Evolutionary conservation across 1,140 invertebrate species (phyloP).

Genomic region (Aricia agestis): DNA sequence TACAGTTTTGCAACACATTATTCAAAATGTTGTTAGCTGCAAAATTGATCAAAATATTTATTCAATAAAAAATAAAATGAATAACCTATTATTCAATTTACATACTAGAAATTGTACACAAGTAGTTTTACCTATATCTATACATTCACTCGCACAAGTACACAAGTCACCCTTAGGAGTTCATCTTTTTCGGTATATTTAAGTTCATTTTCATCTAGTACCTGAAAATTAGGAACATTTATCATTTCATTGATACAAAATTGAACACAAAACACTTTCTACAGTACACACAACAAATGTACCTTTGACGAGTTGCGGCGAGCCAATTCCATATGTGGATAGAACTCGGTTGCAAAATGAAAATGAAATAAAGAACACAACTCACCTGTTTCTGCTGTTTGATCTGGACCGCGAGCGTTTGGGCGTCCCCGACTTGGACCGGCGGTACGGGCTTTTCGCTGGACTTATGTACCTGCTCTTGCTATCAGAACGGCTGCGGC

Average conservation of each 20-base stretch:
- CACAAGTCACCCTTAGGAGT: not conserved
- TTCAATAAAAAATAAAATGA: not conserved
- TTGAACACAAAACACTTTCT: not conserved
- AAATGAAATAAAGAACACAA: slow-evolving; percentile 7
- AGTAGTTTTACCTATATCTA: slow-evolving; percentile 2
- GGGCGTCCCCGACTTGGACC: slow-evolving; percentile 39
- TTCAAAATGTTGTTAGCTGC: not conserved
- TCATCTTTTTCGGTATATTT: slow-evolving; percentile 6
- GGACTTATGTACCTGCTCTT: slow-evolving; percentile 55
- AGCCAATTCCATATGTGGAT: slow-evolving; percentile 10
- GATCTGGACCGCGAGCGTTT: slow-evolving; percentile 54
- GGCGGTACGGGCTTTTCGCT: slow-evolving; percentile 41
- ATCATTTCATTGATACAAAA: not conserved
- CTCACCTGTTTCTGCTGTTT: slow-evolving; percentile 61
- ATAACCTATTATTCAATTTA: slow-evolving; percentile 5
- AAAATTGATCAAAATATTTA: slow-evolving; percentile 8
- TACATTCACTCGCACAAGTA: slow-evolving; percentile 8
- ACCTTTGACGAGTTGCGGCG: not conserved
- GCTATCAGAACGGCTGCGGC: slow-evolving; percentile 67
- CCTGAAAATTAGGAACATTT: slow-evolving; percentile 5
- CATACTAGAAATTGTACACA: slow-evolving; percentile 4
- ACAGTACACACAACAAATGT: not conserved
- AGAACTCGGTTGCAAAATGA: not conserved
- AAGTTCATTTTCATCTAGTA: slow-evolving; percentile 6
- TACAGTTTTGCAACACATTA: slow-evolving; percentile 10